These are phyloP conservation scores for Girardinichthys multiradiatus DNA, from an alignment of 2,113 vertebrate genomes.

Conservation along the genomic window DNA sequence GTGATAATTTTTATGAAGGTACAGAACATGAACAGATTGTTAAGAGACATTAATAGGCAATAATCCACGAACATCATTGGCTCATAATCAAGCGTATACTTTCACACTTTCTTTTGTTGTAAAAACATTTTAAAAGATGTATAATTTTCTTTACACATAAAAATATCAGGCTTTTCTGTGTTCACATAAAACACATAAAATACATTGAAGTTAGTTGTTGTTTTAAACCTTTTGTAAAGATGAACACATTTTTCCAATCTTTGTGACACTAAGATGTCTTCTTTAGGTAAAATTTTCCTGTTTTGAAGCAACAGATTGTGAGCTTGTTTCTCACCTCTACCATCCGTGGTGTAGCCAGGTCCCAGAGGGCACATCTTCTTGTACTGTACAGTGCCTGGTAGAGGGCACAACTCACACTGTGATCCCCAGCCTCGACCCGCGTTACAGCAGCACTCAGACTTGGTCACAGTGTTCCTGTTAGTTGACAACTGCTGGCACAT, in stretches of 20 bases:
- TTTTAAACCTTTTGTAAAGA: neutral
- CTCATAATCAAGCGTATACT: too few relatives aligned
- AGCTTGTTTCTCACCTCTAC: conserved; percentile 82
- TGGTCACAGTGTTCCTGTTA: conserved; percentile 88
- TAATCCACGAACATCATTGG: too few relatives aligned
- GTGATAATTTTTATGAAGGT: too few relatives aligned
- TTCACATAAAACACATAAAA: neutral
- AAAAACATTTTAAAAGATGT: too few relatives aligned
- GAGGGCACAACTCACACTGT: conserved; percentile 91
- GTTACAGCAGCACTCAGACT: conserved; percentile 93
- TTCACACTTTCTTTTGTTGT: too few relatives aligned
- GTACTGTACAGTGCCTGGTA: conserved; percentile 89
- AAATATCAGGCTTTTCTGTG: too few relatives aligned
- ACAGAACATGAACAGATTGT: too few relatives aligned
- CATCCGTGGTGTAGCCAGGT: conserved; percentile 88
- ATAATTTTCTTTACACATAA: too few relatives aligned
- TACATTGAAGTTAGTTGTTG: too few relatives aligned
- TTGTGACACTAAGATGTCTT: neutral
- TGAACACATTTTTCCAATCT: neutral
- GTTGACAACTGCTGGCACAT: conserved; percentile 90
- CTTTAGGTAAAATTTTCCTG: neutral
- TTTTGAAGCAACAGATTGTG: neutral
- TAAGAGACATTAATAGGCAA: too few relatives aligned
- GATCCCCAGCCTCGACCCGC: conserved; percentile 89
- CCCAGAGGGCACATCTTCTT: conserved; percentile 94